These are phyloP conservation scores for Lithobates pipiens DNA, from an alignment of 2,797 vertebrate genomes.

Conservation along the genomic window DNA sequence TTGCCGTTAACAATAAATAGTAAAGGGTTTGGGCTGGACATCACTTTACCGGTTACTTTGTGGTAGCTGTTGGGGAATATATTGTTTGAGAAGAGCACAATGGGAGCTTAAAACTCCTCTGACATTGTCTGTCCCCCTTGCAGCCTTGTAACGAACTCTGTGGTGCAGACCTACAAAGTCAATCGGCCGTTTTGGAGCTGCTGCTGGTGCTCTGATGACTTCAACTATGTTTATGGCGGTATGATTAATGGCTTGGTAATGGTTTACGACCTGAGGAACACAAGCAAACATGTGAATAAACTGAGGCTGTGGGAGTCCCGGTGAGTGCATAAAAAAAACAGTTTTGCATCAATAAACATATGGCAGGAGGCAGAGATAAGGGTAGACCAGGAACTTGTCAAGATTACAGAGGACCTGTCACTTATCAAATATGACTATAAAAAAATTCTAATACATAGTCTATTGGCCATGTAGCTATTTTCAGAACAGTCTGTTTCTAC, in stretches of 20 bases:
- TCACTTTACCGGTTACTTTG: too few relatives aligned
- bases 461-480: too few relatives aligned
- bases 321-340: conserved; percentile 68
- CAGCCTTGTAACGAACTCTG: conserved; percentile 91
- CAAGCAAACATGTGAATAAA: conserved; percentile 86
- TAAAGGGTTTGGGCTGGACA: too few relatives aligned
- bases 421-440: too few relatives aligned
- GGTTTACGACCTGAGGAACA: conserved; percentile 91
- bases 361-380: too few relatives aligned
- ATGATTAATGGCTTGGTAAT: conserved; percentile 89
- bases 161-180: conserved; percentile 93
- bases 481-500: too few relatives aligned
- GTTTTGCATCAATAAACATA: neutral
- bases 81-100: neutral
- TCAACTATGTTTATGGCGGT: conserved; percentile 90
- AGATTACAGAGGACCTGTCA: too few relatives aligned
- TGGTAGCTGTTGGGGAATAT: too few relatives aligned
- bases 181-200: conserved; percentile 95
- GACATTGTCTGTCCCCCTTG: conserved; percentile 20
- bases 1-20: too few relatives aligned
- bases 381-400: too few relatives aligned
- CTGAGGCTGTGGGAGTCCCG: conserved; percentile 85
- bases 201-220: conserved; percentile 93
- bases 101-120: too few relatives aligned
- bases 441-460: too few relatives aligned